Percentiles rank a stretch among this genome's conserved stretches.
phyloP scores from a whole-genome alignment of 2,113 vertebrate species.

The Lagopus leucura region DNA sequence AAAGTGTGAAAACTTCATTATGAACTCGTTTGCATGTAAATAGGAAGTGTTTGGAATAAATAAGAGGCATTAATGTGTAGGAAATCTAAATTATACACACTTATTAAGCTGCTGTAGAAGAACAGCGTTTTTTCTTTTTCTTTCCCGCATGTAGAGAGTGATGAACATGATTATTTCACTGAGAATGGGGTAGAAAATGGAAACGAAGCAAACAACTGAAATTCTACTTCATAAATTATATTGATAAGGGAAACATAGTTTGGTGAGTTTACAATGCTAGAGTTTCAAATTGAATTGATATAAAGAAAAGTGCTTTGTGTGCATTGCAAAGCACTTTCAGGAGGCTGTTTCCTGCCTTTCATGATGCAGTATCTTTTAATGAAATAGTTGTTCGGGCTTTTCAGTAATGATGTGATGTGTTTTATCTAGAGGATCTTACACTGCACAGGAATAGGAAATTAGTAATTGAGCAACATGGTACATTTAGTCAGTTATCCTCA shows the following conservation, averaged over 20 bases:
- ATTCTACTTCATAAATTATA: constrained; percentile 63
- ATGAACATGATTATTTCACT: constrained; percentile 43
- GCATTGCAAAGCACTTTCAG: not conserved
- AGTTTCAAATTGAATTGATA: constrained; percentile 29
- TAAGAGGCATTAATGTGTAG: constrained; percentile 30
- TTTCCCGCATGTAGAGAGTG: not conserved
- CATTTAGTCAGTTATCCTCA: constrained; percentile 9
- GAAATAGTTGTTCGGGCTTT: constrained; percentile 6
- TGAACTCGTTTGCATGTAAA: not conserved
- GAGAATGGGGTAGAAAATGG: constrained; percentile 23
- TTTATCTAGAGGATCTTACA: constrained; percentile 1
- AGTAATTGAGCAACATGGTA: not conserved
- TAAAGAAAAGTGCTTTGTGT: constrained; percentile 30
- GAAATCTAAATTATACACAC: constrained; percentile 27
- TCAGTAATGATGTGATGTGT: not conserved
- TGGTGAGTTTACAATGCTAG: not conserved
- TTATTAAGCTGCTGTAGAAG: not conserved
- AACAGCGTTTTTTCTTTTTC: not conserved
- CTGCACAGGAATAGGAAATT: not conserved
- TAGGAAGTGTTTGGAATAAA: constrained; percentile 11
- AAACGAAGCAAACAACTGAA: constrained; percentile 58
- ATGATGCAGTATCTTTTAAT: constrained; percentile 21
- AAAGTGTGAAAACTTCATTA: constrained; percentile 14
- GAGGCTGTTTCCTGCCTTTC: not conserved
- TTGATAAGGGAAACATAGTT: constrained; percentile 42